A percentile compares a stretch with the other conserved stretches of the same genome.
These are phyloP conservation scores for Puma concolor DNA, from an alignment of 2,113 vertebrate genomes.

Conservation along the genomic window DNA sequence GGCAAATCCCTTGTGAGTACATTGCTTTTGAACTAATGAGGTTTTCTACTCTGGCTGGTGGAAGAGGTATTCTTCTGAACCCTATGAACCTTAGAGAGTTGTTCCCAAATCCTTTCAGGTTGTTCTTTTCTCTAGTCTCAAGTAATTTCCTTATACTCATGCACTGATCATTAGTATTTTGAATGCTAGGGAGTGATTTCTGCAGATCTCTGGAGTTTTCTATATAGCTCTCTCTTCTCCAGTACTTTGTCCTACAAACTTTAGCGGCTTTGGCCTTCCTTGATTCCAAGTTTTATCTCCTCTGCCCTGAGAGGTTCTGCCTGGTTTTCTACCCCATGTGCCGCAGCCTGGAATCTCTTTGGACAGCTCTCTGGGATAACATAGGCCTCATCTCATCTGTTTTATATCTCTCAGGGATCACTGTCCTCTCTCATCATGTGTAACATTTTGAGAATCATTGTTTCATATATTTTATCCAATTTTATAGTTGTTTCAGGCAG, in stretches of 20 bases:
- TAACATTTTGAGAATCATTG: neutral
- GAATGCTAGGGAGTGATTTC: neutral
- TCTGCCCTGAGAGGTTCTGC: neutral
- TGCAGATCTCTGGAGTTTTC: neutral
- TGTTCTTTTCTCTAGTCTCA: neutral
- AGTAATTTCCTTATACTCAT: neutral
- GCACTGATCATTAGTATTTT: neutral
- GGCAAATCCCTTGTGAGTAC: neutral
- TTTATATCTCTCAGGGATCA: neutral
- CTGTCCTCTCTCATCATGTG: neutral
- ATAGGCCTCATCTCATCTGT: neutral
- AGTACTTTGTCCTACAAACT: neutral
- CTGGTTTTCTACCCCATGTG: neutral
- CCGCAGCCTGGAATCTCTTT: neutral
- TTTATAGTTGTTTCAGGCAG: neutral
- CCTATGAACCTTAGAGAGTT: neutral
- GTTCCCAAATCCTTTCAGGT: neutral
- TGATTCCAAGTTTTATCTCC: neutral
- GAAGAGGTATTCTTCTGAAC: neutral
- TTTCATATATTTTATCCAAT: neutral
- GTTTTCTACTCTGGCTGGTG: neutral
- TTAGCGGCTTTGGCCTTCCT: neutral
- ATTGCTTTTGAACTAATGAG: neutral
- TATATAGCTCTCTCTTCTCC: neutral
- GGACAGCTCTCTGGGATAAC: neutral